Evolutionary conservation across 2,888 invertebrate genomes (phyloP), one percentile per base, ranked within the genome.

Genomic region (Athalia circularis): DNA sequence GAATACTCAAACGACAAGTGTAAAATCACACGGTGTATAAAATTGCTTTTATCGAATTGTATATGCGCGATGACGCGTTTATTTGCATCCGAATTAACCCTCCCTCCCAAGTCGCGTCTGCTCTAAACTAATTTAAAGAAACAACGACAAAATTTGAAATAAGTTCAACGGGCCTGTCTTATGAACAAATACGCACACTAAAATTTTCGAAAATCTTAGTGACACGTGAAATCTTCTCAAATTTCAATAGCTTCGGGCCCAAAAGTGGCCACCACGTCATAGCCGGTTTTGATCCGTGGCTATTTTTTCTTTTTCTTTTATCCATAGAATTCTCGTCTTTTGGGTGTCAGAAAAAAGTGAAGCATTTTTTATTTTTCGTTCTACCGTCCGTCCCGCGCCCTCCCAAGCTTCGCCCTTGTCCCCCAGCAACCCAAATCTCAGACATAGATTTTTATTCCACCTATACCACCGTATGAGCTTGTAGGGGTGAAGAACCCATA

Each of bases 11-110:
- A 72, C 59, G 59, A 72, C 70, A 72, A 72, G 70, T 72, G 70
- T 72, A 72, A 72, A 72, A 59, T 72, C 70, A 72, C 70, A 72
- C 70, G 70, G 70, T 72, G 70, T 72, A 72, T 72, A 57, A 59
- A 29, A 29, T 29, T 29, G 29, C 29, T 29, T 29, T 29, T 29
- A 29, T 29, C 29, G 29, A 1, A 29, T 29, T 29, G 29, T 29
- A 29, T 29, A 29, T 29, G 29, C 29, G 29, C 29, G 29, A 29
- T 29, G 29, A 29, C 29, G 29, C 29, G 29, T 29, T 29, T 29
- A 29, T 29, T 29, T 29, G 29, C 29, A 29, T 29, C 29, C 29
- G 29, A 29, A 29, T 29, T 29, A 29, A 29, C 29, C 29, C 29
- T 29, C 29, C 29, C 29, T 29, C 29, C 29, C 29, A 1, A 2